Conservation (phyloP, 2,113 vertebrate genomes). For the Anoplopoma fimbria region DNA sequence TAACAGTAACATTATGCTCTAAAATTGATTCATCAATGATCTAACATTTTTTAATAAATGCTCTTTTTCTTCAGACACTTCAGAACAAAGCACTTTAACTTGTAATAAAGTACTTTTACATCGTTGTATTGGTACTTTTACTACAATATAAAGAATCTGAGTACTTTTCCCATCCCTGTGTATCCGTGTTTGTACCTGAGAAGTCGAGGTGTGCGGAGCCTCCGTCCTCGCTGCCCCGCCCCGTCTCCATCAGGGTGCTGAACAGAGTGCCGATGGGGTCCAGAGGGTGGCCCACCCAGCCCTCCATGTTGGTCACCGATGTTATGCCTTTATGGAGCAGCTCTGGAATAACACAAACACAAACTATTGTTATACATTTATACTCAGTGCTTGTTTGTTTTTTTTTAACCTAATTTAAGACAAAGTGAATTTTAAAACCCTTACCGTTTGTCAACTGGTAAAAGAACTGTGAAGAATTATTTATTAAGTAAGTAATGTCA, state of each 20-base stretch:
- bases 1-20: background rate
- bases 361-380: background rate
- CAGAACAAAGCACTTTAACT: background rate
- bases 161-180: too few relatives aligned
- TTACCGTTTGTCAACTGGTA: background rate
- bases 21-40: background rate
- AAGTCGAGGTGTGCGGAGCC: constrained; percentile 84
- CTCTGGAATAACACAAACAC: constrained; percentile 72
- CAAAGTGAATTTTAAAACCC: background rate
- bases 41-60: too few relatives aligned
- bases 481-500: background rate
- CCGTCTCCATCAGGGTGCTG: constrained; percentile 93
- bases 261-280: constrained; percentile 96
- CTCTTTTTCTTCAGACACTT: too few relatives aligned
- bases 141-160: background rate
- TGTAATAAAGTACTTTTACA: background rate
- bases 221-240: constrained; percentile 85
- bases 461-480: background rate
- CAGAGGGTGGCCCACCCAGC: constrained; percentile 97
- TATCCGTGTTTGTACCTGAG: constrained; percentile 30
- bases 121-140: background rate
- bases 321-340: constrained; percentile 92
- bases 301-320: constrained; percentile 93
- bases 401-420: too few relatives aligned
- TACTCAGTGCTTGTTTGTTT: too few relatives aligned